Percentiles rank a stretch among this genome's conserved stretches.
Conservation (phyloP, 37 sponge, comb jelly and placozoan species). For the Beroe forskalii region DNA sequence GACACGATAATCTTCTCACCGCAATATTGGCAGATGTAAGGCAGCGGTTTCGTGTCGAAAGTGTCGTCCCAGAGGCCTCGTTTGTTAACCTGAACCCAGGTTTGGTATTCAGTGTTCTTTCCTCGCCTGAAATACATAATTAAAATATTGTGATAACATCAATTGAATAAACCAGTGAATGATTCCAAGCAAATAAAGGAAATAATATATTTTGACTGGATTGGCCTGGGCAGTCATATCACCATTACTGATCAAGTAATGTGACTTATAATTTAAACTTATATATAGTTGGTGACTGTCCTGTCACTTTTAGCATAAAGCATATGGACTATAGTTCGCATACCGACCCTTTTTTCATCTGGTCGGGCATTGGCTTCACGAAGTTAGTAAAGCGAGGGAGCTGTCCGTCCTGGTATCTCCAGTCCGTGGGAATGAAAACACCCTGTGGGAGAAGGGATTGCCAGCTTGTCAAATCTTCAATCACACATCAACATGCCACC, state of each 20-base stretch:
- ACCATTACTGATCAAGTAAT: no score
- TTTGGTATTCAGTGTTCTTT: constrained; percentile 16
- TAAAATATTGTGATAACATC: background rate
- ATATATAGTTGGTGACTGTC: no score
- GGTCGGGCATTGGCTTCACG: background rate
- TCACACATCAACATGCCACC: no score
- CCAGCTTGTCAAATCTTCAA: no score
- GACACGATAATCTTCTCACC: no score
- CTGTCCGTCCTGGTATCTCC: background rate
- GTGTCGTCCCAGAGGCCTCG: constrained; percentile 42
- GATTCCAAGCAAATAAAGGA: background rate
- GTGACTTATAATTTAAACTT: no score
- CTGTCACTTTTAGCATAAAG: no score
- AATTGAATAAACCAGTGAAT: no score
- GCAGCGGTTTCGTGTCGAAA: background rate
- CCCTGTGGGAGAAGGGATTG: constrained; percentile 12
- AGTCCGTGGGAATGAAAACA: constrained; percentile 2
- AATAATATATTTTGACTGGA: background rate
- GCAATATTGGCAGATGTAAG: constrained; percentile 46
- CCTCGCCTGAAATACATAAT: background rate
- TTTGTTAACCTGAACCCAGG: constrained; percentile 15
- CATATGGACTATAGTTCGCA: background rate
- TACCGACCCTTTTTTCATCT: constrained; percentile 7
- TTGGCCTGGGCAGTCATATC: no score
- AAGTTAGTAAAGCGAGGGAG: background rate